Evolutionary conservation across 2,888 invertebrate species (phyloP).

Genomic region (Pseudanteris insignis): DNA sequence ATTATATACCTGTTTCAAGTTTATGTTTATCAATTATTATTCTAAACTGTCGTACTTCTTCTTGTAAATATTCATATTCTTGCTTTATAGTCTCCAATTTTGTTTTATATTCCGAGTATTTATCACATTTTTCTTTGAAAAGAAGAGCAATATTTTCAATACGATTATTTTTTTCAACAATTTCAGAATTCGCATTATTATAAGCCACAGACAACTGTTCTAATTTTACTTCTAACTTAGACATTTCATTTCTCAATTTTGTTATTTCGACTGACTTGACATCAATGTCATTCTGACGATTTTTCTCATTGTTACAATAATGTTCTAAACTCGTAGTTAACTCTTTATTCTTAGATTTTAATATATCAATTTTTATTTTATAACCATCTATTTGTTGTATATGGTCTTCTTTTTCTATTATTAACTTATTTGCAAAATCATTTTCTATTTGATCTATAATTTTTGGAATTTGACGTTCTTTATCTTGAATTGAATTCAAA

Average conservation of each 20-base stretch:
- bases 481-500: slow-evolving; percentile 49
- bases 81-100: slow-evolving; percentile 55
- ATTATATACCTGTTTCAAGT: slow-evolving; percentile 57
- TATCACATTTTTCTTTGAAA: slow-evolving; percentile 58
- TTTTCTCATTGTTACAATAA: slow-evolving; percentile 55
- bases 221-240: slow-evolving; percentile 64
- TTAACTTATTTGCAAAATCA: slow-evolving; percentile 52
- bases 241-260: slow-evolving; percentile 62
- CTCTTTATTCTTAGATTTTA: slow-evolving; percentile 54
- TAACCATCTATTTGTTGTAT: slow-evolving; percentile 51
- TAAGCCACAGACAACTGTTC: slow-evolving; percentile 62
- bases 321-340: slow-evolving; percentile 53
- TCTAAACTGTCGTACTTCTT: slow-evolving; percentile 48
- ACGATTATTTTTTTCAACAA: slow-evolving; percentile 60
- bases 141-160: slow-evolving; percentile 58
- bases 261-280: slow-evolving; percentile 59
- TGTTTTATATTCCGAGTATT: slow-evolving; percentile 64
- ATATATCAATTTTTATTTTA: slow-evolving; percentile 46
- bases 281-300: slow-evolving; percentile 59
- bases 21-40: slow-evolving; percentile 57
- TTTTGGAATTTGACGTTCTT: slow-evolving; percentile 50
- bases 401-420: slow-evolving; percentile 48
- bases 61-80: slow-evolving; percentile 54
- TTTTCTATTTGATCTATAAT: slow-evolving; percentile 46
- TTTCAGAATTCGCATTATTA: slow-evolving; percentile 64